Base-by-base conservation (phyloP, 2,797 vertebrate genomes). In the Syngnathus acus region DNA sequence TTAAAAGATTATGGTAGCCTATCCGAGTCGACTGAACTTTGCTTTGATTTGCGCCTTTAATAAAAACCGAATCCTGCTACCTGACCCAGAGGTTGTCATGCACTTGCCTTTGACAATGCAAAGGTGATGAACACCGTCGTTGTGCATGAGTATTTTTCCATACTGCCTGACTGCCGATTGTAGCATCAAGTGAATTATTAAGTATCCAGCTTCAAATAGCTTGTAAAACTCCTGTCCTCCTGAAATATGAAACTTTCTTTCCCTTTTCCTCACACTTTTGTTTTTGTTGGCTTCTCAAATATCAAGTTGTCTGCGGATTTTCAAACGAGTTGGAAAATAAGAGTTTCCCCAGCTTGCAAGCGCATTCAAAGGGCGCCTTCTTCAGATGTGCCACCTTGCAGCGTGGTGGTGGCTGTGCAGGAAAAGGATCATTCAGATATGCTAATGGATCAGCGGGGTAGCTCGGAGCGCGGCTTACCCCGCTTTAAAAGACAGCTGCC, bases 341-440 rank as follows among this genome's bases (percentile, higher is more conserved):
- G 84, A 90, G 88, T 84, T 88, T 82, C 83, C 86, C 81, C 78
- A 81, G 86, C 86, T 87, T 87, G 84, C 82, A 71, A 86, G 81
- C 85, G 23, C 83, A 84, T 87, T 93, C 90, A 92, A 92, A 92
- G 89, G 86, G 84, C 69, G 75, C 79, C 74, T 85, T 88, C 86
- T 79, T 93, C 89, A 91, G 92, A 93, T 90, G 90, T 92, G 90
- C 90, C 90, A 92, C 91, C 92, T 92, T 91, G 90, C 90, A 91
- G 91, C 84, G 84, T 85, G 86, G 86, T 70, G 85, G 88, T 84
- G 84, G 86, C 83, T 88, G 89, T 80, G 87, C 86, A 87, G 89
- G 88, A 88, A 88, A 80, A 86, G 86, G 86, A 91, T 91, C 89
- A 92, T 91, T 92, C 91, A 89, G 90, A 92, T 92, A 92, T 93